Percentiles rank a stretch among this genome's conserved stretches.
These are phyloP conservation scores for Apostichopus leukothele DNA, from an alignment of 53 echinoderm and acorn worm species.

Conservation along the genomic window DNA sequence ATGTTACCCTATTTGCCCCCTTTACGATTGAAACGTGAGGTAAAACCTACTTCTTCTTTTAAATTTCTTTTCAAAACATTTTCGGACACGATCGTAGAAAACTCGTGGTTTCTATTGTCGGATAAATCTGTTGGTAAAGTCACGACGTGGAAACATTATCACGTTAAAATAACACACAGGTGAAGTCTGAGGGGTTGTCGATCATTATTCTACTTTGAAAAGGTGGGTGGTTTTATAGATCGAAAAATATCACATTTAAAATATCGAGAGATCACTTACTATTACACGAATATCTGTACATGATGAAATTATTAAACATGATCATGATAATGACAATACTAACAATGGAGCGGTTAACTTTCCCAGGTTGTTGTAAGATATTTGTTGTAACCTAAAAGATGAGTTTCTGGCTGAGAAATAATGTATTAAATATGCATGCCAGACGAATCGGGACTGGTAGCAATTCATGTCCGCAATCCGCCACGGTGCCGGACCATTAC, in stretches of 20 bases:
- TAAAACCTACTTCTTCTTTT: background rate
- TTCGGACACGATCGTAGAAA: conserved; percentile 28
- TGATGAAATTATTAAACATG: too few species aligned
- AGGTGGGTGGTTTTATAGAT: background rate
- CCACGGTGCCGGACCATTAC: too few species aligned
- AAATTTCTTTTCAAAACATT: conserved; percentile 17
- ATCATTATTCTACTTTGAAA: background rate
- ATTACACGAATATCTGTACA: background rate
- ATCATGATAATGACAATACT: too few species aligned
- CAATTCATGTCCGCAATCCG: too few species aligned
- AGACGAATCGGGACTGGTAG: too few species aligned
- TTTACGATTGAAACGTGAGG: conserved; percentile 28
- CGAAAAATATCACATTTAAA: background rate
- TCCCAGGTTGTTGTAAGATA: too few species aligned
- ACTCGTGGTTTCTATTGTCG: conserved; percentile 8
- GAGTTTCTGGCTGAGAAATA: too few species aligned
- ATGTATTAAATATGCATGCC: too few species aligned
- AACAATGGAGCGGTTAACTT: too few species aligned
- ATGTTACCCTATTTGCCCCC: background rate
- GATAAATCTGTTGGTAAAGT: background rate
- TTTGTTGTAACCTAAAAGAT: too few species aligned
- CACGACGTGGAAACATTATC: conserved; percentile 26
- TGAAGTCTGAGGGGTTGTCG: background rate
- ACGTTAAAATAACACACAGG: conserved; percentile 8
- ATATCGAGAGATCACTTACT: background rate